phyloP scores from a whole-genome alignment of 2,113 vertebrate species.

The Neolamprologus ventralis region DNA sequence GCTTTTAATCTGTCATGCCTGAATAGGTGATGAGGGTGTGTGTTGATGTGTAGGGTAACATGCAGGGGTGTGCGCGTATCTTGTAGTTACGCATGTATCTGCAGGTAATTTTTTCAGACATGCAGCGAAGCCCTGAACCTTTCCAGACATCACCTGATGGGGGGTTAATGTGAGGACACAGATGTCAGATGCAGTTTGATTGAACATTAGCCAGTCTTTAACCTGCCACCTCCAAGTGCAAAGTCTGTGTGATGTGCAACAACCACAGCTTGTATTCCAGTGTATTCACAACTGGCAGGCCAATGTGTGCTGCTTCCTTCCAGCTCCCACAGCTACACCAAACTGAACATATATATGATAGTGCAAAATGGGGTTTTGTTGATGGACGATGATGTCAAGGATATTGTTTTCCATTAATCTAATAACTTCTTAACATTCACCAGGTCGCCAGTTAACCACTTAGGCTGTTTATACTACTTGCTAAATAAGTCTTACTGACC shows the following conservation, averaged over 20 bases:
- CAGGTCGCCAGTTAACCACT: not conserved
- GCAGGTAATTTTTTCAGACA: not conserved
- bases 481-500: not conserved
- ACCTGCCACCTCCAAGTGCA: not conserved
- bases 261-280: not conserved
- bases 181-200: not conserved
- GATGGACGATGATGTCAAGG: not conserved
- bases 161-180: not conserved
- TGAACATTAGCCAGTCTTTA: not conserved
- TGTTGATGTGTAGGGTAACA: not conserved
- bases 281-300: not conserved
- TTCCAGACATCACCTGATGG: not conserved
- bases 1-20: not conserved
- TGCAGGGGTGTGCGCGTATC: not conserved
- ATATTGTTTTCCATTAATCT: not conserved
- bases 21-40: not conserved
- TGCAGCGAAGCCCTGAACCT: not conserved
- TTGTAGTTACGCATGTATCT: not conserved
- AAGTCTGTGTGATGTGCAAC: not conserved
- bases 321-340: not conserved
- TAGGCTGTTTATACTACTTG: not conserved
- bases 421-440: not conserved
- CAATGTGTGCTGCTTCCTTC: not conserved
- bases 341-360: not conserved
- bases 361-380: fast-evolving